Conservation (phyloP, 2,888 invertebrate genomes). For the Plagodis pulveraria region DNA sequence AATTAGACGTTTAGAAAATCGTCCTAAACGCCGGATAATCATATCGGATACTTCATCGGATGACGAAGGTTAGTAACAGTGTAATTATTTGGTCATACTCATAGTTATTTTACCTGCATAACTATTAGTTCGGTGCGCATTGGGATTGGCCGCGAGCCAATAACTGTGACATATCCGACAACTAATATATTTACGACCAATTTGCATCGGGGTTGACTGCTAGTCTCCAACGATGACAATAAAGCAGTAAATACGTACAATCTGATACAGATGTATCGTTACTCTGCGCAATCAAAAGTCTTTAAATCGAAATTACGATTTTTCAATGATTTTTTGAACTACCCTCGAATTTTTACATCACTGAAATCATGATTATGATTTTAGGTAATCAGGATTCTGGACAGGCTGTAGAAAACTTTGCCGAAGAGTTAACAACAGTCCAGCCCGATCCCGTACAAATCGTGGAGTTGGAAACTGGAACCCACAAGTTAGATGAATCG, state of each 20-base stretch:
- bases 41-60: neutral
- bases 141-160: conserved; percentile 14
- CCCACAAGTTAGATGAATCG: neutral
- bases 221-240: conserved; percentile 7
- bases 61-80: conserved; percentile 1
- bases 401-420: neutral
- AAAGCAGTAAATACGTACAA: conserved; percentile 1
- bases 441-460: neutral
- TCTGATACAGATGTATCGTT: conserved; percentile 1
- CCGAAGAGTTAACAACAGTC: too few relatives aligned
- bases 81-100: neutral
- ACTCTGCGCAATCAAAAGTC: neutral
- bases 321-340: neutral
- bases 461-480: conserved; percentile 1
- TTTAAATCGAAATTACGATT: too few relatives aligned
- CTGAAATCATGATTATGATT: neutral
- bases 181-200: neutral
- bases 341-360: neutral
- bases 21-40: too few relatives aligned
- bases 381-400: neutral
- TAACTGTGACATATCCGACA: conserved; percentile 3
- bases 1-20: neutral
- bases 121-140: conserved; percentile 3
- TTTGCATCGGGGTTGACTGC: conserved; percentile 6
- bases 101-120: neutral